Evolutionary conservation across 1,140 invertebrate genomes (phyloP), one percentile per base, ranked within the genome.

Genomic region (Camponotus floridanus): DNA sequence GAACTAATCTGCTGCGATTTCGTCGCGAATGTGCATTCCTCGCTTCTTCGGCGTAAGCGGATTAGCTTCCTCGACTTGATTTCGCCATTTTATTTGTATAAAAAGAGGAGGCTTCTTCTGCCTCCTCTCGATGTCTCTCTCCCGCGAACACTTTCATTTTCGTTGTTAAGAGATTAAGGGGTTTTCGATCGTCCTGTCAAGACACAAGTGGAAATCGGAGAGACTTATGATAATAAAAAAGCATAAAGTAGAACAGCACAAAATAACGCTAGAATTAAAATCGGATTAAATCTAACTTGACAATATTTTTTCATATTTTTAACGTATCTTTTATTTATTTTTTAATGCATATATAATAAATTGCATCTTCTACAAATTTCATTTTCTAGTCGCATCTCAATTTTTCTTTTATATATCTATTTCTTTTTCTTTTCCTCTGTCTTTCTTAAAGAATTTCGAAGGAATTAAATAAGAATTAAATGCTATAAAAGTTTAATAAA

Each of bases 41-140:
- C 70, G 76, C 42, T 59, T 79, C 67, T n/a, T 42, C 57, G 6
- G 11, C 62, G 45, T 92, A 93, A 93, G 92, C 87, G 93, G 92
- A 92, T 94, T 94, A 93, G 79, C 39, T 51, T 33, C 55, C 33
- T 51, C n/a, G n/a, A 61, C 85, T 87, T 85, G 81, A 91, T 90
- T 91, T 88, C 64, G 87, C 78, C 74, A 89, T 88, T 90, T 92
- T 91, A 91, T 91, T 88, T 68, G 79, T 31, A 61, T 73, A 73
- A n/a, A n/a, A n/a, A n/a, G n/a, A n/a, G n/a, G n/a, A 39, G n/a
- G 26, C 55, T 73, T 83, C 70, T 65, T 55, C 59, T 68, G 21
- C 33, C 7, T 61, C 13, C 76, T 61, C 55, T 71, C 61, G 11
- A 68, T 67, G 61, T 79, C 80, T 83, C 45, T 55, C 51, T 39